Percentiles rank a stretch among this genome's conserved stretches.
Conservation (phyloP, 2,797 vertebrate species). For the Allochrocebus solatus region DNA sequence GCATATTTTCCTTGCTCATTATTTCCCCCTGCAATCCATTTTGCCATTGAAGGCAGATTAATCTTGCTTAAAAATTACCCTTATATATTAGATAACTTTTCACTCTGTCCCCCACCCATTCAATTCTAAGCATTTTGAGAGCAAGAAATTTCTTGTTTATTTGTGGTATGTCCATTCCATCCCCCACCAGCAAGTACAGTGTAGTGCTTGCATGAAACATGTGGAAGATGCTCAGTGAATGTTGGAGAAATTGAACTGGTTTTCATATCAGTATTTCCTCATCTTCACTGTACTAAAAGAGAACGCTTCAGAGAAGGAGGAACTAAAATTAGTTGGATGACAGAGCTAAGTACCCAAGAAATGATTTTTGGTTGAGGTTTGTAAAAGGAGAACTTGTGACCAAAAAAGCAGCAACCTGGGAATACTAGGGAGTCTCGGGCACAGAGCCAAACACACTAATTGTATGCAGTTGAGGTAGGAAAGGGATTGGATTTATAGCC, state of each 20-base stretch:
- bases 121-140: not conserved
- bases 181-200: not conserved
- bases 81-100: not conserved
- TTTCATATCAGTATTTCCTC: not conserved
- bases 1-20: not conserved
- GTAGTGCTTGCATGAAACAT: accelerated
- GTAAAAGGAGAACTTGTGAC: conserved; percentile 24
- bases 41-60: not conserved
- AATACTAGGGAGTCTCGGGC: not conserved
- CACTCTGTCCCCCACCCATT: not conserved
- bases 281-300: not conserved
- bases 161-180: not conserved
- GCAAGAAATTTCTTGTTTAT: not conserved
- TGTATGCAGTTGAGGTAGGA: not conserved
- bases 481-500: not conserved
- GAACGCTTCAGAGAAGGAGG: not conserved
- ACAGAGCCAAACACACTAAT: not conserved
- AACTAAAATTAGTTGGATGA: not conserved
- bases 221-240: not conserved
- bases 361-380: not conserved
- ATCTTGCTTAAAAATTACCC: not conserved
- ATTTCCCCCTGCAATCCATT: not conserved
- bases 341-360: conserved; percentile 32
- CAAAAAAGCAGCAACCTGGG: not conserved
- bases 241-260: not conserved